Percentiles rank a stretch among this genome's conserved stretches.
These are phyloP conservation scores for Theodoxus fluviatilis DNA, from an alignment of 2,888 invertebrate genomes.

Conservation along the genomic window DNA sequence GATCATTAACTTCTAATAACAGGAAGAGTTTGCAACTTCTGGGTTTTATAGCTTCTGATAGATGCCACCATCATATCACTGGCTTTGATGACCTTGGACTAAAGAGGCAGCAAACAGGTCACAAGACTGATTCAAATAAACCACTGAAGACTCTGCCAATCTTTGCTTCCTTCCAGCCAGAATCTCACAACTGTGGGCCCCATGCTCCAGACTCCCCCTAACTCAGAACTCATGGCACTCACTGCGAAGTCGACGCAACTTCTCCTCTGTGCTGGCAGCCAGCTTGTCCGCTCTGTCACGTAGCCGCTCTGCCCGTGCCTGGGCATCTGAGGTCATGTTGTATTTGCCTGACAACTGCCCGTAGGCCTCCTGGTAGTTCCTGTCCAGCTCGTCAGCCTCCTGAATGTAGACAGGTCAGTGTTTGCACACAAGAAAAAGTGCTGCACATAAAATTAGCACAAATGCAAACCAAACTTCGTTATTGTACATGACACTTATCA, in stretches of 20 bases:
- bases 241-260: constrained; percentile 71
- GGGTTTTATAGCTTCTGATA: too few species aligned
- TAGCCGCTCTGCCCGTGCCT: constrained; percentile 80
- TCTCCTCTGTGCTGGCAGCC: constrained; percentile 75
- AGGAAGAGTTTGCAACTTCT: too few species aligned
- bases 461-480: background rate
- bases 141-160: too few species aligned
- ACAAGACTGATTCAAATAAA: too few species aligned
- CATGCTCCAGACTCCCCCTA: too few species aligned
- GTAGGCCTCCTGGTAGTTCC: constrained; percentile 78
- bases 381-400: constrained; percentile 69
- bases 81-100: too few species aligned
- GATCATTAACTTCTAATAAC: too few species aligned
- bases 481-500: background rate
- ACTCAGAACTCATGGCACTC: too few species aligned
- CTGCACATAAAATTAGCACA: background rate
- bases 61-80: too few species aligned
- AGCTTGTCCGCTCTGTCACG: constrained; percentile 82
- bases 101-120: too few species aligned
- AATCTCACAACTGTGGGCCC: too few species aligned
- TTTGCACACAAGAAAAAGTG: background rate
- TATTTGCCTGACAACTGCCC: constrained; percentile 77
- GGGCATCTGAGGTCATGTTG: constrained; percentile 76
- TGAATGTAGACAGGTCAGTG: constrained; percentile 31
- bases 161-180: too few species aligned